These are phyloP conservation scores for Leptoclinus maculatus DNA, from an alignment of 2,797 vertebrate species.

Conservation along the genomic window DNA sequence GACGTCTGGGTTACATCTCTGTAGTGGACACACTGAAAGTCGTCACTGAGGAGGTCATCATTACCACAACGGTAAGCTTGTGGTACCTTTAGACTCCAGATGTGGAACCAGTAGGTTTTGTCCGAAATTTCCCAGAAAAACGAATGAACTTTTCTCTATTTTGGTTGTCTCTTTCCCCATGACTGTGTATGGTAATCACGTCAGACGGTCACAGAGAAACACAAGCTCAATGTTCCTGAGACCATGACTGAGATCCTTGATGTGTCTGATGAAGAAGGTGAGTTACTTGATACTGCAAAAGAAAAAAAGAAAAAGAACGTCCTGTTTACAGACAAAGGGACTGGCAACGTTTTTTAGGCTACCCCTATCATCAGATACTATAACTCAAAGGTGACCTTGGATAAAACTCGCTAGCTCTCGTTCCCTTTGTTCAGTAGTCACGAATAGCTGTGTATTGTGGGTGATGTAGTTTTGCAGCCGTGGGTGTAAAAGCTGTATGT, in stretches of 20 bases:
- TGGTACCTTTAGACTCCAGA: background rate
- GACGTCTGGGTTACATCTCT: constrained; percentile 97
- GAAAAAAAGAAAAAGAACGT: background rate
- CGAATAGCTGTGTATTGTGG: constrained; percentile 4
- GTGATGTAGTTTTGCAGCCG: constrained; percentile 16
- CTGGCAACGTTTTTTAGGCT: background rate
- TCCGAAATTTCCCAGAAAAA: background rate
- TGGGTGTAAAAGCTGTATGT: constrained; percentile 69
- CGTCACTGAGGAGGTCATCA: constrained; percentile 95
- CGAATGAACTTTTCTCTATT: background rate
- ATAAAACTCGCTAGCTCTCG: background rate
- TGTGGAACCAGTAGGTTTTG: background rate
- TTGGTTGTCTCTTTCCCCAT: constrained; percentile 2
- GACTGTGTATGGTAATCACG: constrained; percentile 10
- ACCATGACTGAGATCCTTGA: constrained; percentile 98
- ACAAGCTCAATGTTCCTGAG: constrained; percentile 98
- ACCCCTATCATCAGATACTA: background rate
- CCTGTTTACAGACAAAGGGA: background rate
- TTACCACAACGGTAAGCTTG: constrained; percentile 92
- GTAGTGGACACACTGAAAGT: constrained; percentile 98
- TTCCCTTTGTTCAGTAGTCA: background rate
- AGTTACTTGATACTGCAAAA: constrained; percentile 61
- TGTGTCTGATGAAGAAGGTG: constrained; percentile 99
- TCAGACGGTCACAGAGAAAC: constrained; percentile 97
- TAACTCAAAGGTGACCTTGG: background rate